Evolutionary conservation across 2,113 vertebrate genomes (phyloP).

Genomic region (Microtus ochrogaster): DNA sequence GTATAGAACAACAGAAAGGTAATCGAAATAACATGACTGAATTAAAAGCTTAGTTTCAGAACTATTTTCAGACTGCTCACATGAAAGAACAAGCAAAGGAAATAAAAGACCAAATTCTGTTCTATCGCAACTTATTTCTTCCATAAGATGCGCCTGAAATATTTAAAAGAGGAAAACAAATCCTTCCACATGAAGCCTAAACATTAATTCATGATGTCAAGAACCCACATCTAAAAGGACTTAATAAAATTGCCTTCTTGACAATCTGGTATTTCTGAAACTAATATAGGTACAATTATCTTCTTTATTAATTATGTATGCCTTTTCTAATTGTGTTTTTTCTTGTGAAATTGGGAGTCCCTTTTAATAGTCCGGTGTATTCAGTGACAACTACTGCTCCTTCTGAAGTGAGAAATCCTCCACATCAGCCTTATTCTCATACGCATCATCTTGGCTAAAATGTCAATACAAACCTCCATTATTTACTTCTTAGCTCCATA

Average conservation of each 20-base stretch:
- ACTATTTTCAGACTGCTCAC: not conserved
- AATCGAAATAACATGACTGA: not conserved
- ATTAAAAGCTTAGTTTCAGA: not conserved
- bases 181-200: not conserved
- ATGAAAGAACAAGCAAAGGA: not conserved
- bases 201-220: not conserved
- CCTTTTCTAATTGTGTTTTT: too few relatives aligned
- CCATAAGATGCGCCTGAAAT: not conserved
- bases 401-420: conserved; percentile 41
- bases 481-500: not conserved
- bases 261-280: not conserved
- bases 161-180: not conserved
- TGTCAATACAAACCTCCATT: not conserved
- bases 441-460: not conserved
- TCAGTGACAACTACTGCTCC: not conserved
- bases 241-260: not conserved
- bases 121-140: not conserved
- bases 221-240: not conserved
- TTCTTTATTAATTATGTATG: not conserved
- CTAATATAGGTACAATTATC: not conserved
- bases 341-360: conserved; percentile 27
- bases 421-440: not conserved
- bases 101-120: not conserved
- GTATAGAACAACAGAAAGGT: not conserved
- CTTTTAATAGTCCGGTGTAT: not conserved